Conservation (phyloP, 2,113 vertebrate species). For the Pygathrix nemaeus region DNA sequence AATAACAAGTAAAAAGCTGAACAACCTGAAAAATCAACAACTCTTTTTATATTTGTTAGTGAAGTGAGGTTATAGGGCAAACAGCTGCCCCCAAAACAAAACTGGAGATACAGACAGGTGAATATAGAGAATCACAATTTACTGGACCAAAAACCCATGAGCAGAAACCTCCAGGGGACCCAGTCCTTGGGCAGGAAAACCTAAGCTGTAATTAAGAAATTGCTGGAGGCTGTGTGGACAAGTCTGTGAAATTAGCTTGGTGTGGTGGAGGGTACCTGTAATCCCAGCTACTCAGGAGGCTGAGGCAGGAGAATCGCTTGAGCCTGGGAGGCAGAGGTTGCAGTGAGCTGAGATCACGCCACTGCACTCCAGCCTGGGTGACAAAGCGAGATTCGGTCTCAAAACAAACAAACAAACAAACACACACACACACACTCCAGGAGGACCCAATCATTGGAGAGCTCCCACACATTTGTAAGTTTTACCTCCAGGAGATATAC, state of each 20-base stretch:
- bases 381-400: no score
- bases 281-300: no score
- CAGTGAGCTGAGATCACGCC: no score
- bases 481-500: constrained; percentile 22
- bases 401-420: background rate
- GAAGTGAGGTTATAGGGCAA: background rate
- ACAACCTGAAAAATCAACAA: constrained; percentile 33
- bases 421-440: background rate
- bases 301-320: no score
- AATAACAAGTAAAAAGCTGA: constrained; percentile 7
- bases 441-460: background rate
- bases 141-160: background rate
- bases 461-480: background rate
- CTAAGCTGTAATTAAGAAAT: background rate
- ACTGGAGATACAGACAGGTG: background rate
- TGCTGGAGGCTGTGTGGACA: background rate
- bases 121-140: background rate
- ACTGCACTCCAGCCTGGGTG: no score
- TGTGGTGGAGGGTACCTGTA: no score
- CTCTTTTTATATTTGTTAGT: background rate
- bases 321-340: no score
- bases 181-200: background rate
- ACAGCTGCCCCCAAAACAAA: background rate
- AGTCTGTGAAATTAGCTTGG: background rate
- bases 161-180: background rate